Evolutionary conservation across 2,888 invertebrate species (phyloP), one percentile per base, ranked within the genome.

Genomic region (Tetrapedia diversipes): DNA sequence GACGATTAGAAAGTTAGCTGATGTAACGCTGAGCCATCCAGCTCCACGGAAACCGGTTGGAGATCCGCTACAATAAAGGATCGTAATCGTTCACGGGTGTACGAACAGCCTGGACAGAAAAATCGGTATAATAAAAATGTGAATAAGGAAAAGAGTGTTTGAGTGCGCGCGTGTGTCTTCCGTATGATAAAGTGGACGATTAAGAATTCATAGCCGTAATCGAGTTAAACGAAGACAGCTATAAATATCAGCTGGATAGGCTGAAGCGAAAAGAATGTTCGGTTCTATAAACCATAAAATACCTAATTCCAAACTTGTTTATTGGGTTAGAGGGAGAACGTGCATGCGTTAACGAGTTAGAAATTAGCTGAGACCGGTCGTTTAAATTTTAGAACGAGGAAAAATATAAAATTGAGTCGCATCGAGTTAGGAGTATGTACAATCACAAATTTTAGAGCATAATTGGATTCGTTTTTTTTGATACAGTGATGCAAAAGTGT

Each of bases 1-100:
- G 65, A 51, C 56, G 69, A 77, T 69, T 77, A 77, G 77, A 77
- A 77, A 77, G 77, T 77, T 61, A 49, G 37, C 61, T 29, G 77
- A 65, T 65, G 49, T 61, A 77, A 67, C 67, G 16, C 39, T n/a
- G 49, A 67, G 68, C 63, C 27, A 47, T 47, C 27, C 39, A 34
- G 67, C 41, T 56, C 39, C 54, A 39, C 54, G 65, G 64, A 56
- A 75, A 77, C 76, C 77, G 76, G 77, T 76, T 61, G 47, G 56
- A 51, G 69, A 69, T 77, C 76, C 56, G 76, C 77, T 60, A 75
- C 37, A 39, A 32, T 45, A 37, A n/a, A 39, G 43, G 32, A 64
- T 61, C 68, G 32, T 14, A 41, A 51, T 67, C 32, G 37, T 41
- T 54, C 47, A 14, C 41, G 19, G 19, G 41, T n/a, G 41, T 32